Conservation (phyloP, 64 coral and sea anemone genomes). For the Porites lutea region DNA sequence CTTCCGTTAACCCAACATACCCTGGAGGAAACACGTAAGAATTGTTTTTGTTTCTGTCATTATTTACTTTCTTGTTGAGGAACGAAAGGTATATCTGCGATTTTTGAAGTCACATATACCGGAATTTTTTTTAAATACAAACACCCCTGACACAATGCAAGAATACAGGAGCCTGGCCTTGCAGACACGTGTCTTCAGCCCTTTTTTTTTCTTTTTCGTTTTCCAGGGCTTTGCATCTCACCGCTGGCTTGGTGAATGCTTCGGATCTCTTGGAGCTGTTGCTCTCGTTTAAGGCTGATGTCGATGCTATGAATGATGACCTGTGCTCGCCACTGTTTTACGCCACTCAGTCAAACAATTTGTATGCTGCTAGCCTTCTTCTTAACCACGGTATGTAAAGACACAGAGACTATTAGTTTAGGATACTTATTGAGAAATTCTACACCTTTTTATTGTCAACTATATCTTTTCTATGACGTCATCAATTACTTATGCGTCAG, state of each 20-base stretch:
- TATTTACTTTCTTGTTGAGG: no score
- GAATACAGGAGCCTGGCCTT: no score
- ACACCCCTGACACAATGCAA: no score
- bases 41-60: not conserved
- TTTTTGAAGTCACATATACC: no score
- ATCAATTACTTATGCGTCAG: no score
- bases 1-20: conserved; percentile 86
- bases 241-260: conserved; percentile 80
- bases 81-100: no score
- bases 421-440: no score
- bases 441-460: no score
- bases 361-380: conserved; percentile 86
- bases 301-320: conserved; percentile 82
- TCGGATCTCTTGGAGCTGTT: conserved; percentile 81
- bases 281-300: conserved; percentile 76
- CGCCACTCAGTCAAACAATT: conserved; percentile 83
- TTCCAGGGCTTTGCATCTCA: conserved; percentile 80
- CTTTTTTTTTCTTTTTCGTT: not conserved
- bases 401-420: no score
- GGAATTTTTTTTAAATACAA: no score
- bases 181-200: not conserved
- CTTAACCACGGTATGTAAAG: conserved; percentile 77
- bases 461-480: no score
- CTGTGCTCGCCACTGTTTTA: conserved; percentile 89
- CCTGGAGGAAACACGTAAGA: conserved; percentile 76